phyloP scores from a whole-genome alignment of 2,888 invertebrate species.

The Latrodectus elegans region DNA sequence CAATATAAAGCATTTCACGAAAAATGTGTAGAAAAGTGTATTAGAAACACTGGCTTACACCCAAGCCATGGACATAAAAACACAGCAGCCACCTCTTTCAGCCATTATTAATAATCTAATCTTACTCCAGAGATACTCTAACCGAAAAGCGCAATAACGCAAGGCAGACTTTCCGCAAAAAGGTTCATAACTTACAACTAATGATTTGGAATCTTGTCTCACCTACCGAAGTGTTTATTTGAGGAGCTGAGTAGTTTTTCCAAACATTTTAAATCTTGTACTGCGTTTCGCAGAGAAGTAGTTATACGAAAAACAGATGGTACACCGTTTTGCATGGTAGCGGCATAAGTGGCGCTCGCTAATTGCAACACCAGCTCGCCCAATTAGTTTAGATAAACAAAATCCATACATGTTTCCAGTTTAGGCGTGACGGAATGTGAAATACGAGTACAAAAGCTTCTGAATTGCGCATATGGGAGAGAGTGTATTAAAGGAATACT shows the following conservation, averaged over 20 bases:
- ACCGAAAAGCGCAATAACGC: slow-evolving; percentile 27
- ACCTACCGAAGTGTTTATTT: slow-evolving; percentile 62
- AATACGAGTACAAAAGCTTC: not conserved
- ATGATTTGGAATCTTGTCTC: slow-evolving; percentile 47
- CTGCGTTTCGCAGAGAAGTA: not conserved
- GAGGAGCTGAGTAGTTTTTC: slow-evolving; percentile 37
- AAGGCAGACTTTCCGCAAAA: slow-evolving; percentile 46
- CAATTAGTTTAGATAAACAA: not conserved
- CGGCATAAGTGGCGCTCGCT: not conserved
- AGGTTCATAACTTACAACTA: slow-evolving; percentile 54
- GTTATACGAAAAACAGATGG: not conserved
- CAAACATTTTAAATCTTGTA: slow-evolving; percentile 58
- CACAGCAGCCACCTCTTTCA: not conserved
- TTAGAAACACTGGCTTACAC: not conserved
- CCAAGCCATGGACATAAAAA: not conserved
- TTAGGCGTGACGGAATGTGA: not conserved
- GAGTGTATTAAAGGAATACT: too few species aligned
- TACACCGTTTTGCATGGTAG: not conserved
- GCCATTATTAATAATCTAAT: slow-evolving; percentile 32
- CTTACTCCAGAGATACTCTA: slow-evolving; percentile 13
- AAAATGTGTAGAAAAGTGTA: slow-evolving; percentile 5
- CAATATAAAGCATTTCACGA: not conserved
- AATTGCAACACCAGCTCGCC: not conserved
- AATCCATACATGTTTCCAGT: not conserved
- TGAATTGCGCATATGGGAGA: not conserved